Evolutionary conservation across 2,888 invertebrate genomes (phyloP).

Genomic region (Temnothorax unifasciatus): DNA sequence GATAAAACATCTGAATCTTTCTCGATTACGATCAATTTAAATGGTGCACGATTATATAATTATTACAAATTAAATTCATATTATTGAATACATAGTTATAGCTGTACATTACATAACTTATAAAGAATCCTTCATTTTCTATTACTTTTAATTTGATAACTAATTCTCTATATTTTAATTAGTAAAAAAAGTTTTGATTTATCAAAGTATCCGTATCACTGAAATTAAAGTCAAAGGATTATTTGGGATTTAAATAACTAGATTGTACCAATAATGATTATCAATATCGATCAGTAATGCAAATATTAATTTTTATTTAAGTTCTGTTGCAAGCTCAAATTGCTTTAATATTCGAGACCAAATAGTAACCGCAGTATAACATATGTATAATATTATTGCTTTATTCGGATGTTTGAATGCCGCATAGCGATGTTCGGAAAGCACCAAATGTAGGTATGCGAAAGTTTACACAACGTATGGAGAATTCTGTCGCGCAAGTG

Average conservation of each 20-base stretch:
- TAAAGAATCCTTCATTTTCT: neutral
- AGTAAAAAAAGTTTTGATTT: neutral
- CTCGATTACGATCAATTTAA: neutral
- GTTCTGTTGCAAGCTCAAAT: neutral
- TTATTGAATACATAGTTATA: neutral
- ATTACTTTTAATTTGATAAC: neutral
- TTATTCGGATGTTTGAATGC: conserved; percentile 29
- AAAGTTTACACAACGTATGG: neutral
- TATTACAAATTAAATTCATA: conserved; percentile 8
- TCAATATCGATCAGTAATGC: neutral
- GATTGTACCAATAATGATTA: neutral
- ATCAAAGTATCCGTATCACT: neutral
- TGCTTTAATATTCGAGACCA: neutral
- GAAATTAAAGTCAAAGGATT: neutral
- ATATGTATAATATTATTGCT: conserved; percentile 3
- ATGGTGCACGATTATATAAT: neutral
- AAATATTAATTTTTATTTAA: conserved; percentile 18
- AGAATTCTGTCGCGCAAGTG: neutral
- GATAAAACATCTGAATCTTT: neutral
- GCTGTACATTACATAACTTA: neutral
- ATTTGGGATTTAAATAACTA: neutral
- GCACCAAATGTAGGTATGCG: conserved; percentile 25
- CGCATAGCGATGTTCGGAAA: neutral
- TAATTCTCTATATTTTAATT: neutral
- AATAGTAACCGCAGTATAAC: neutral